Evolutionary conservation across 92 coral and sea anemone species (phyloP).

Genomic region (Metridium senile): DNA sequence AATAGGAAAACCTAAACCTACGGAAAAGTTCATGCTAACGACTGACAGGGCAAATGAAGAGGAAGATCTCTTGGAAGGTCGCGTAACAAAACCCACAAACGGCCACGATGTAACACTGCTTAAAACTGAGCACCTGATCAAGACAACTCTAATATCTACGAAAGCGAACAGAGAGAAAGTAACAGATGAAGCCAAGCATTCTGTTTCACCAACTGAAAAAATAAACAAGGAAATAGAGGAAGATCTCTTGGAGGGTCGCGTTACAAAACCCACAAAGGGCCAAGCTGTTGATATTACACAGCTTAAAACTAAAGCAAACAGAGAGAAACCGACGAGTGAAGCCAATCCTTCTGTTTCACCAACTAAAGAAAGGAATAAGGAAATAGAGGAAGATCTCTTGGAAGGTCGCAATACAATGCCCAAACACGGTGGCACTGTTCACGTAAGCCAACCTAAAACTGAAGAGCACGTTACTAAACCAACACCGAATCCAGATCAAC

Average conservation of each 20-base stretch:
- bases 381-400: conserved; percentile 1
- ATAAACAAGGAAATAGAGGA: neutral
- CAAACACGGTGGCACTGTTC: neutral
- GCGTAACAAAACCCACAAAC: conserved; percentile 5
- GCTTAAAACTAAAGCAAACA: neutral
- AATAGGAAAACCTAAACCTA: no score
- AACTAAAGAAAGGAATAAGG: neutral
- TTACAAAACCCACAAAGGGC: conserved; percentile 1
- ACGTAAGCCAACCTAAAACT: neutral
- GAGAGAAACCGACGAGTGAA: neutral
- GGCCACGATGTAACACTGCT: conserved; percentile 8
- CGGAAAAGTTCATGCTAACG: neutral
- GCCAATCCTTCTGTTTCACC: neutral
- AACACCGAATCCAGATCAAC: neutral
- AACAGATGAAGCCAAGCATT: neutral
- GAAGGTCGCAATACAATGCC: neutral
- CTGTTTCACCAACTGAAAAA: neutral
- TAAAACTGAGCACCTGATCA: neutral
- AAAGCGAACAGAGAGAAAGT: neutral
- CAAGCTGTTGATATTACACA: conserved; percentile 7
- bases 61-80: conserved; percentile 20
- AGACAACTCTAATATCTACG: neutral
- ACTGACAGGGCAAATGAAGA: neutral
- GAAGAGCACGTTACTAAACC: neutral
- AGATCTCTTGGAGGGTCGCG: conserved; percentile 13